phyloP scores from a whole-genome alignment of 1,140 invertebrate genomes.

The Rhopalosiphum padi region DNA sequence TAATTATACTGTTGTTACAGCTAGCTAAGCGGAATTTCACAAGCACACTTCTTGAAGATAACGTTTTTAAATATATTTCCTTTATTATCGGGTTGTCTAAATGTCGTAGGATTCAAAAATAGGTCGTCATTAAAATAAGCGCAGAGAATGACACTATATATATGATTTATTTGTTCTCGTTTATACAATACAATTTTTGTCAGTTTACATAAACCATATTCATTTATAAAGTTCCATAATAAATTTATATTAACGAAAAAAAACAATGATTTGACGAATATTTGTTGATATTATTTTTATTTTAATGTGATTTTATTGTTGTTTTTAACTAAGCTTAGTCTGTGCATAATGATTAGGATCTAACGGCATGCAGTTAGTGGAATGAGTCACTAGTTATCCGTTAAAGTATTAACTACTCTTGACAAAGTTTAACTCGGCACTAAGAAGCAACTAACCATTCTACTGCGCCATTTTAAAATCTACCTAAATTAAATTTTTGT shows the following conservation, averaged over 20 bases:
- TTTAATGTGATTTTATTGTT: neutral
- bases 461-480: neutral
- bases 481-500: neutral
- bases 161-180: neutral
- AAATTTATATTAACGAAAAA: neutral
- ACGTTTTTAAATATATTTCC: neutral
- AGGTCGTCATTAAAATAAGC: neutral
- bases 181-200: neutral
- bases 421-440: neutral
- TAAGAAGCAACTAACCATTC: neutral
- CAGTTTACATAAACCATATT: too few relatives aligned
- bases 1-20: neutral
- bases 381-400: constrained; percentile 16
- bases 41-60: neutral
- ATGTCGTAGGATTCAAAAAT: neutral
- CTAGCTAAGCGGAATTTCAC: neutral
- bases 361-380: neutral
- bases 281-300: neutral
- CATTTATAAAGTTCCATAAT: too few relatives aligned
- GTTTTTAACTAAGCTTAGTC: neutral
- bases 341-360: neutral
- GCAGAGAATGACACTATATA: neutral
- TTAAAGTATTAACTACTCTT: constrained; percentile 15
- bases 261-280: neutral
- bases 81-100: neutral